Evolutionary conservation across 2,113 vertebrate species (phyloP), one percentile per base, ranked within the genome.

Genomic region (Tupaia tana): DNA sequence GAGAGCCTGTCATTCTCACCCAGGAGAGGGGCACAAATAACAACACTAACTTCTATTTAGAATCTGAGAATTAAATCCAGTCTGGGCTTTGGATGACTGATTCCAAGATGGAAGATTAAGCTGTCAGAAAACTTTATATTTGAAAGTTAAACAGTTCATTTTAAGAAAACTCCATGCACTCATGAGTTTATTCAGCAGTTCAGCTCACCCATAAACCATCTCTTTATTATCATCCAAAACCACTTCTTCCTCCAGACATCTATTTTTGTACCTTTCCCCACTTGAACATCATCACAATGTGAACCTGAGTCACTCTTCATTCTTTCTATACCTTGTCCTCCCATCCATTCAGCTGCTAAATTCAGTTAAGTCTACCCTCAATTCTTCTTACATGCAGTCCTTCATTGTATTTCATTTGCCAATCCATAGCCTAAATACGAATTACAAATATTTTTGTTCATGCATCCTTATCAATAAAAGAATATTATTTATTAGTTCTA

Each of bases 21-120:
- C 75, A 91, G 1, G 52, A 96, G 31, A 75, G 94, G 43, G 92
- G 94, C 34, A 58, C 34, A 83, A 24, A 7, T 24, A 1, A 84
- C 2, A 92, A n/a, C 34, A 97, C 90, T 6, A 88, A 95, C 71
- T 97, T 96, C 87, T 95, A 83, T 61, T 75, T 97, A 66, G 9
- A 31, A 1, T 1, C 34, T 56, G 4, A 64, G 61, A 0, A 27
- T 6, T 81, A 27, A 71, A 70, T 31, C 9, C 8, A 64, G 3
- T 19, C 61, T 81, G 15, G 19, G 0, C 2, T 56, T 4, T 14
- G 13, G 54, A 12, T 54, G 22, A 8, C 67, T 11, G 29, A 69
- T 79, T 88, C 43, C 6, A 58, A 27, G 56, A 77, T 4, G 85
- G 56, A 91, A 5, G 6, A 75, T 61, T 43, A 90, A 90, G 18